Conservation (phyloP, 2,797 vertebrate species). For the Premnoplex brunnescens region DNA sequence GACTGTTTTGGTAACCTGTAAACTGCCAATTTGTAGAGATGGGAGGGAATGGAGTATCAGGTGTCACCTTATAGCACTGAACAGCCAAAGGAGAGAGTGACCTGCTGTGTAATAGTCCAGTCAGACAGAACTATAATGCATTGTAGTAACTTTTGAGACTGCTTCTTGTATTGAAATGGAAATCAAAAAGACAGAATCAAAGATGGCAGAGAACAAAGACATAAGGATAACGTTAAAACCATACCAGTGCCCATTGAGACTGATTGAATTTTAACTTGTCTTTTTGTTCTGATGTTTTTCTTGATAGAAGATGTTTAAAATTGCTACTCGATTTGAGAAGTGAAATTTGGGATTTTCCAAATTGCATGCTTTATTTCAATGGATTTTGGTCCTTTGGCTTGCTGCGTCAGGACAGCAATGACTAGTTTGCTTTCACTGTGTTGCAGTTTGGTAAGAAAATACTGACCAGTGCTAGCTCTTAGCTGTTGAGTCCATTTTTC, state of each 20-base stretch:
- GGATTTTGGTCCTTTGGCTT: background rate
- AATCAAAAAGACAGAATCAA: background rate
- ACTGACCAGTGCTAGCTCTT: background rate
- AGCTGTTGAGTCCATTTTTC: background rate
- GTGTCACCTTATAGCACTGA: accelerated
- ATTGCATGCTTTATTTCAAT: background rate
- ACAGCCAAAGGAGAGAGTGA: background rate
- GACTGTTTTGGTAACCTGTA: background rate
- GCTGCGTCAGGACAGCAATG: background rate
- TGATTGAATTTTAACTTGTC: background rate
- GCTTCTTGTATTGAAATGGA: background rate
- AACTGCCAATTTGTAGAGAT: background rate
- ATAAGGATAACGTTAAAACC: background rate
- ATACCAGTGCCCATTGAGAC: background rate
- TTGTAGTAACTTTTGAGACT: background rate
- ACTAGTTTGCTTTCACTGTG: background rate
- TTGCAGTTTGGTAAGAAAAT: background rate
- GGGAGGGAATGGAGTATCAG: background rate
- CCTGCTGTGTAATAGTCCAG: background rate
- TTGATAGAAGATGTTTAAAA: background rate
- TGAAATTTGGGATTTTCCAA: background rate
- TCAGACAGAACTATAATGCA: background rate
- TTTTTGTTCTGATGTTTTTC: background rate
- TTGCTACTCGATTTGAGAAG: background rate
- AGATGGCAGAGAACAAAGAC: background rate